These are phyloP conservation scores for Scaptomyza flava DNA, from an alignment of 2,888 invertebrate species.

Conservation along the genomic window DNA sequence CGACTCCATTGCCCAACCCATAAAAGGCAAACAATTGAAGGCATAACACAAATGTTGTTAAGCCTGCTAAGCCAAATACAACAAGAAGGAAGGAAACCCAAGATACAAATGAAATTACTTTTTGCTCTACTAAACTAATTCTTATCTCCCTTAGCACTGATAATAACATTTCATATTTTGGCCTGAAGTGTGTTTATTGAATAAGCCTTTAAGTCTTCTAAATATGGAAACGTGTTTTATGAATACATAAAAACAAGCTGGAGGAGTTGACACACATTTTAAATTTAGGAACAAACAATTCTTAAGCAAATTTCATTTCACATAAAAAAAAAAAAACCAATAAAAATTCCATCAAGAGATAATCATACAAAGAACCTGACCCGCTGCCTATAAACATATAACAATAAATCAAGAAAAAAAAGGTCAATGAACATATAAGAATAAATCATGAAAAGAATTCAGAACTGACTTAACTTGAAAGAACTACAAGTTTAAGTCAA, in stretches of 20 bases:
- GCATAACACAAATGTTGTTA: conserved; percentile 22
- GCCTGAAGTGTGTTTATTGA: conserved; percentile 1
- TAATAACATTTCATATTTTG: conserved; percentile 11
- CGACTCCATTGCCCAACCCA: conserved; percentile 15
- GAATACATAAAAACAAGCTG: neutral
- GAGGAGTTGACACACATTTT: neutral
- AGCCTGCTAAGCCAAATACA: conserved; percentile 25
- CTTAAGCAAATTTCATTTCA: neutral
- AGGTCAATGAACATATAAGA: neutral
- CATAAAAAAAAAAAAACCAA: neutral
- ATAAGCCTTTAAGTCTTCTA: neutral
- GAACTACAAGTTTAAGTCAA: neutral
- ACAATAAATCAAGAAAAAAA: neutral
- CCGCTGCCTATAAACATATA: neutral
- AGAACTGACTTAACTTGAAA: neutral
- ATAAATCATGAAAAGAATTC: neutral
- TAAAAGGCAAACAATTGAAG: conserved; percentile 40
- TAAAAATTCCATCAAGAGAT: neutral
- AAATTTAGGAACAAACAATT: neutral
- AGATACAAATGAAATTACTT: conserved; percentile 18
- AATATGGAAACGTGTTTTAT: neutral
- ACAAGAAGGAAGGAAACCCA: conserved; percentile 36
- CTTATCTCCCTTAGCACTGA: conserved; percentile 8
- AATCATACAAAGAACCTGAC: neutral
- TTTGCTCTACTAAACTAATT: neutral